A percentile compares a stretch with the other conserved stretches of the same genome.
phyloP scores from a whole-genome alignment of 2,888 invertebrate genomes.

The Cactoblastis cactorum region DNA sequence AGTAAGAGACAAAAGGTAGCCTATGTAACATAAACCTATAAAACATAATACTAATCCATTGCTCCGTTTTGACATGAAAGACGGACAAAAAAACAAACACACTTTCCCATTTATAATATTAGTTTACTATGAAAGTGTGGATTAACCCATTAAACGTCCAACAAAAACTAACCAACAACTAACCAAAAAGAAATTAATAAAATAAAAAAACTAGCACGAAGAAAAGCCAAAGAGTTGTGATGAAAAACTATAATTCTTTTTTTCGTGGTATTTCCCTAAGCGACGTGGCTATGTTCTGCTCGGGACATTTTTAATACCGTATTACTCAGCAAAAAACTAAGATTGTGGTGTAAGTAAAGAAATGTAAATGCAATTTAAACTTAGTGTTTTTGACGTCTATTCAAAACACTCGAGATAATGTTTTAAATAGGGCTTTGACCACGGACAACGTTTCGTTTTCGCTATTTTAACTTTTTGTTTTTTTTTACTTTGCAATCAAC shows the following conservation, averaged over 20 bases:
- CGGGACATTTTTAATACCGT: conserved; percentile 42
- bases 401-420: not conserved
- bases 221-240: conserved; percentile 17
- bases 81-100: too few species aligned
- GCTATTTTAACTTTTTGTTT: too few species aligned
- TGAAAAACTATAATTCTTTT: conserved; percentile 24
- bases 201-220: conserved; percentile 5
- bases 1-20: too few species aligned
- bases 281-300: conserved; percentile 33
- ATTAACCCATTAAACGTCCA: not conserved
- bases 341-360: not conserved
- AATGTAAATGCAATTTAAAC: too few species aligned
- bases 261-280: conserved; percentile 30
- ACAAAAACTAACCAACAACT: not conserved
- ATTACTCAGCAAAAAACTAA: conserved; percentile 35
- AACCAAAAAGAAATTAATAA: not conserved
- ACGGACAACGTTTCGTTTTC: too few species aligned
- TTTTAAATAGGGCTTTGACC: too few species aligned
- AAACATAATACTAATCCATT: too few species aligned
- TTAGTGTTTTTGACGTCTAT: not conserved
- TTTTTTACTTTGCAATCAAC: too few species aligned
- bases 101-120: too few species aligned
- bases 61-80: too few species aligned
- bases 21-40: too few species aligned
- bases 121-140: too few species aligned